Conservation (phyloP, 2,113 vertebrate species). For the Terrapene triunguis region DNA sequence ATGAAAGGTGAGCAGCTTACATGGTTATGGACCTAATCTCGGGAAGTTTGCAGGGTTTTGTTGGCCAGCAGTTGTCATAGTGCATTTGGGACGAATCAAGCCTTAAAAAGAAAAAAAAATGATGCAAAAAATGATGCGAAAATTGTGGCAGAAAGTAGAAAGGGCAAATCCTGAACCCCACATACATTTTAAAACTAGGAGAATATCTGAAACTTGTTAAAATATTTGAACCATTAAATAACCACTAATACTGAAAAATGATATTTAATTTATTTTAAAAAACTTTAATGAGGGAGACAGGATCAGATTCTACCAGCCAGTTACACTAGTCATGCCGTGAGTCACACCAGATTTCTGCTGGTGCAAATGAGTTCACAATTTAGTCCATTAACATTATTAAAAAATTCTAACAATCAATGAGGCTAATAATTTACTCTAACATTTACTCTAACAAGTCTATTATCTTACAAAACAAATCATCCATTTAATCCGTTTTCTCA, state of each 20-base stretch:
- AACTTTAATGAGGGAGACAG: slow-evolving; percentile 12
- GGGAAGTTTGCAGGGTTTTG: background rate
- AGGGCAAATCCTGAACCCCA: background rate
- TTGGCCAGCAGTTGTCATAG: background rate
- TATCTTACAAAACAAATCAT: background rate
- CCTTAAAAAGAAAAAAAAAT: background rate
- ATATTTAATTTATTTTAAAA: slow-evolving; percentile 6
- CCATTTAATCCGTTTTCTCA: rapidly evolving
- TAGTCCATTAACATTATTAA: background rate
- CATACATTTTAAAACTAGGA: slow-evolving; percentile 7
- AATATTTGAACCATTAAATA: slow-evolving; percentile 7
- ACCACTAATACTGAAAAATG: slow-evolving; percentile 40
- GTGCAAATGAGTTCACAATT: background rate
- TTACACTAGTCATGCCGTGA: background rate
- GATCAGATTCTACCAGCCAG: background rate
- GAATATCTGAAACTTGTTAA: slow-evolving; percentile 27
- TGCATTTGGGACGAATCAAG: slow-evolving; percentile 12
- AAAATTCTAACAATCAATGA: background rate
- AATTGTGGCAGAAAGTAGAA: slow-evolving; percentile 3
- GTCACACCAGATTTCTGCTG: background rate
- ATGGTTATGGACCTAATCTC: background rate
- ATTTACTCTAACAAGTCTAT: background rate
- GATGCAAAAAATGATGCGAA: background rate
- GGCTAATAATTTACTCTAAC: background rate
- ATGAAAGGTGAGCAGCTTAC: background rate